These are phyloP conservation scores for Moxostoma hubbsi DNA, from an alignment of 2,797 vertebrate genomes.

Conservation along the genomic window DNA sequence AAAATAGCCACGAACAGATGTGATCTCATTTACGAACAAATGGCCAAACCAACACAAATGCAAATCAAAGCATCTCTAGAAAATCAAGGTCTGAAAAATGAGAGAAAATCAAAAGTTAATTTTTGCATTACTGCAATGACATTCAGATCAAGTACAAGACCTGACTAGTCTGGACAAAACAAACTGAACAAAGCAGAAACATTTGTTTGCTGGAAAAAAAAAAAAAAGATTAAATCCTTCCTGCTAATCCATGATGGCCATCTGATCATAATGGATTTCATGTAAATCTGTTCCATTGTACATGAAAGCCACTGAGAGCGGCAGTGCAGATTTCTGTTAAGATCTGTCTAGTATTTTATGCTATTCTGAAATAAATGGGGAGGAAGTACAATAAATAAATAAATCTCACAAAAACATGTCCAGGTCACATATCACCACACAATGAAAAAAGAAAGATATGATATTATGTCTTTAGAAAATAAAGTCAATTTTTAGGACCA, in stretches of 20 bases:
- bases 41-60: background rate
- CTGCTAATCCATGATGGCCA: conserved; percentile 32
- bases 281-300: conserved; percentile 9
- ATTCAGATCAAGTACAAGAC: background rate
- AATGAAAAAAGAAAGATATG: too few species aligned
- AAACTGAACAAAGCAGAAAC: conserved; percentile 19
- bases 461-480: too few species aligned
- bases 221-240: conserved; percentile 33
- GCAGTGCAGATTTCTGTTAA: background rate
- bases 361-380: background rate
- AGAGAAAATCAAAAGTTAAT: conserved; percentile 33
- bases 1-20: background rate
- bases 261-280: conserved; percentile 28
- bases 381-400: too few species aligned
- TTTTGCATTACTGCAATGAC: background rate
- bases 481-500: too few species aligned
- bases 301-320: conserved; percentile 25
- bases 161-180: background rate
- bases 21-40: background rate
- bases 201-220: conserved; percentile 30
- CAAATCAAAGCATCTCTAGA: conserved; percentile 16
- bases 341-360: background rate
- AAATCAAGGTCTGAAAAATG: background rate
- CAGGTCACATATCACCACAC: too few species aligned
- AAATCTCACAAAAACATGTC: too few species aligned